Conservation (phyloP, 2,888 invertebrate genomes). For the Drosophila yooni region DNA sequence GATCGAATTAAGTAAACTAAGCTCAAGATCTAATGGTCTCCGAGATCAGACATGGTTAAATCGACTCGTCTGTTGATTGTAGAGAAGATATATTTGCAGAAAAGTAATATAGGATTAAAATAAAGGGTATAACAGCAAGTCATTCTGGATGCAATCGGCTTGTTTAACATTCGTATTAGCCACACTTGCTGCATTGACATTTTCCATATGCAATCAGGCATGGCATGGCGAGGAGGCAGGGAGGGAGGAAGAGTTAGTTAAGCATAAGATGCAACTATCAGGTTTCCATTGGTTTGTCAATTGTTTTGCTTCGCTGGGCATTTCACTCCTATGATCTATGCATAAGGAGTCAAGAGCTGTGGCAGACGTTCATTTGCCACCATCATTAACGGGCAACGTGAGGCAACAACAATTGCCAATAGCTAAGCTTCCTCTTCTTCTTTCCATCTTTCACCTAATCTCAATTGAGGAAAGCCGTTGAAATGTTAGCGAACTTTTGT, state of each 20-base stretch:
- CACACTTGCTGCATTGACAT: conserved; percentile 55
- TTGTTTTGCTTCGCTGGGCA: conserved; percentile 51
- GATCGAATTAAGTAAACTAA: too few relatives aligned
- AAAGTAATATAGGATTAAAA: neutral
- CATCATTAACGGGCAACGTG: conserved; percentile 58
- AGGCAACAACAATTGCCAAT: conserved; percentile 41
- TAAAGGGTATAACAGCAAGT: conserved; percentile 19
- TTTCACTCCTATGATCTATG: conserved; percentile 51
- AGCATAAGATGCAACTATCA: conserved; percentile 40
- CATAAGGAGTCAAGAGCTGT: conserved; percentile 23
- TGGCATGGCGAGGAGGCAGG: conserved; percentile 18
- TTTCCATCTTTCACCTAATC: neutral
- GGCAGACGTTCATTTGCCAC: conserved; percentile 24
- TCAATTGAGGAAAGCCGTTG: conserved; percentile 26
- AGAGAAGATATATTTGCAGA: neutral
- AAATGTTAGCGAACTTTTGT: conserved; percentile 35
- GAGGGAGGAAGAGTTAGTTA: conserved; percentile 23
- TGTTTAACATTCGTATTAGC: conserved; percentile 38
- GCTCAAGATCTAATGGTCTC: too few relatives aligned
- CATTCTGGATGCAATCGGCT: neutral
- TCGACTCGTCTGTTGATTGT: neutral
- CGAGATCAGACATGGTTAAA: neutral
- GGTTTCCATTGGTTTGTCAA: conserved; percentile 67
- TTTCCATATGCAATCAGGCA: conserved; percentile 72
- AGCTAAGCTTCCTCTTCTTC: conserved; percentile 1